Base-by-base conservation (phyloP, 2,888 invertebrate species). In the Nephrocerus scutellatus region DNA sequence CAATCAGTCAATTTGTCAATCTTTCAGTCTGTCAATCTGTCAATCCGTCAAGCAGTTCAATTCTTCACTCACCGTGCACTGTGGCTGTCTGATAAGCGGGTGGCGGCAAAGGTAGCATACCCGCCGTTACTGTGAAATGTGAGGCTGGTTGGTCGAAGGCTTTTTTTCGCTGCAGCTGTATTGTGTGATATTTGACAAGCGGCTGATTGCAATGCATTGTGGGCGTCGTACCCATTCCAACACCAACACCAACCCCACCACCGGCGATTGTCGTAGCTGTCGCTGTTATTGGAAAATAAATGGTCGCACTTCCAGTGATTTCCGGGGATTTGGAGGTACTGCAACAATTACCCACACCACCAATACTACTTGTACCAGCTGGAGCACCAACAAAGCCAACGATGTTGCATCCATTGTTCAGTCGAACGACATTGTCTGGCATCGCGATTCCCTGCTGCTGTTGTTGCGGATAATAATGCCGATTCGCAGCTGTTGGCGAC, bases 81-180 rank as follows among this genome's bases (percentile, higher is more conserved):
- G 63, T 66, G 20, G 68, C 68, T 10, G 69, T 68, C 42, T 68
- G 69, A 50, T 67, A 64, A 30, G 65, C 64, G 4, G 65, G 66
- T 20, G 64, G 66, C 16, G 64, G 64, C 40, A 50, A 54, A 52
- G 50, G 54, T 50, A 48, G 39, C 48, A 49, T 33, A 50, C 53
- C 48, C 50, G 41, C 13, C 55, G 41, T 30, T 35, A 44, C 46
- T 19, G 46, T 44, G 30, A 46, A 30, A 35, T 47, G 47, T 38
- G 36, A 42, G 30, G 9, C 15, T 21, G 38, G 48, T 46, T 32
- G 42, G 45, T 36, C n/a, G n/a, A n/a, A 41, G 24, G 44, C 46
- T 32, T 48, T 48, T 34, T 46, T 43, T 24, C 51, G 64, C 40
- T 63, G 62, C 53, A 68, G 57, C 53, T 66, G 68, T 56, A 66